Conservation (phyloP, 2,113 vertebrate genomes). For the Catharus minimus region DNA sequence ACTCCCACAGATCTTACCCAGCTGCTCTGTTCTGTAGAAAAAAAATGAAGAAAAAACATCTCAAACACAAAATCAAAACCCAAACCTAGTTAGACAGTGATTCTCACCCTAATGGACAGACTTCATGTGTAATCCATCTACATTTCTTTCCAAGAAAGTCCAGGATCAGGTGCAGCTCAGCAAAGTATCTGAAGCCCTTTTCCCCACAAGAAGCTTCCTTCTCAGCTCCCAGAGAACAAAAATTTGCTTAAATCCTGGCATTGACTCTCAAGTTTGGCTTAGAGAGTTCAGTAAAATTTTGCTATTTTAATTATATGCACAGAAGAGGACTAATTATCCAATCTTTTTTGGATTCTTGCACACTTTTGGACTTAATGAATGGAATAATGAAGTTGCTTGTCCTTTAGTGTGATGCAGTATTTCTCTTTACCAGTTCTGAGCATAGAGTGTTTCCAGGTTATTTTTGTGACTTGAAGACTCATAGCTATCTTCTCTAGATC, state of each 20-base stretch:
- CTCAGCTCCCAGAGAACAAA: background rate
- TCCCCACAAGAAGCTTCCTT: accelerated
- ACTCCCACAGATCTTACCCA: slow-evolving; percentile 11
- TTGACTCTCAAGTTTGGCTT: background rate
- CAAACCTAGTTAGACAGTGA: background rate
- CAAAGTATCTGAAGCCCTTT: background rate
- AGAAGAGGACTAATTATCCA: background rate
- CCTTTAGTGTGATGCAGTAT: background rate
- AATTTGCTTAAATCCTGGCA: background rate
- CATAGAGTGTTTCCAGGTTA: background rate
- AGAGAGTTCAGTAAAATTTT: background rate
- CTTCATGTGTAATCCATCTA: background rate
- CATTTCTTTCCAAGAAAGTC: background rate
- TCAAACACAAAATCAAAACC: background rate
- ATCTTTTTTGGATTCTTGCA: background rate
- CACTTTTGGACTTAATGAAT: background rate
- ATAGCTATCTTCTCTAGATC: background rate
- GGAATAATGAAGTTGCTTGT: background rate
- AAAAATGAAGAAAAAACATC: background rate
- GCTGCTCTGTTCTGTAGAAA: background rate
- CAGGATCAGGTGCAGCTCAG: background rate
- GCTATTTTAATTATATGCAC: background rate
- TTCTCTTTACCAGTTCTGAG: background rate
- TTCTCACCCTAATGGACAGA: background rate
- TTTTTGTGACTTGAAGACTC: background rate